Percentiles rank a stretch among this genome's conserved stretches.
These are phyloP conservation scores for Panthera tigris DNA, from an alignment of 2,113 vertebrate genomes.

Conservation along the genomic window DNA sequence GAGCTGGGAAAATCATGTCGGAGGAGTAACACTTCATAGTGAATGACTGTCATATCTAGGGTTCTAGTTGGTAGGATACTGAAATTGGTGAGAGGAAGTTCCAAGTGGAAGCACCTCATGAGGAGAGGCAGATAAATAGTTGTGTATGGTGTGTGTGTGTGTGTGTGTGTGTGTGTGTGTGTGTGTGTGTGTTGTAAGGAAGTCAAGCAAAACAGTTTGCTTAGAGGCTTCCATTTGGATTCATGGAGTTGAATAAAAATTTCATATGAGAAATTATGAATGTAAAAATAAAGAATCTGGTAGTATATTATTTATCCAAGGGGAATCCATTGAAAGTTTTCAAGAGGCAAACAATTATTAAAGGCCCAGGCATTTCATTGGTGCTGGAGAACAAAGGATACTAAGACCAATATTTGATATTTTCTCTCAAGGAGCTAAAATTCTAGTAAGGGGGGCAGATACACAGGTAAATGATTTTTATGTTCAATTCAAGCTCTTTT, in stretches of 20 bases:
- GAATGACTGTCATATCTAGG: not conserved
- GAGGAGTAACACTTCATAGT: not conserved
- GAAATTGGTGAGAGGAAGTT: not conserved
- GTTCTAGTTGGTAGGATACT: not conserved
- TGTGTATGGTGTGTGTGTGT: not conserved
- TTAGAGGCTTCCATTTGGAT: not conserved
- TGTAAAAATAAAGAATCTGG: constrained; percentile 27
- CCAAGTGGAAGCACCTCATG: not conserved
- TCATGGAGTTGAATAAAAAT: not conserved
- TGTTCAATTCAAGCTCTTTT: not conserved
- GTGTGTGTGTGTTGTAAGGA: not conserved
- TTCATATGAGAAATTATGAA: constrained; percentile 4
- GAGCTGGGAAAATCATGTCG: not conserved
- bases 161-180: not conserved
- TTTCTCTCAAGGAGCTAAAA: not conserved
- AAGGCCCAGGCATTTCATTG: constrained; percentile 19
- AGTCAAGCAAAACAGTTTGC: not conserved
- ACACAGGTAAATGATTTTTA: constrained; percentile 16
- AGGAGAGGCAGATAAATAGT: not conserved
- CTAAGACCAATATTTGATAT: not conserved
- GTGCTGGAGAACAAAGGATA: constrained; percentile 14
- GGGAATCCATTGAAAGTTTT: not conserved
- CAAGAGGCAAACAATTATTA: constrained; percentile 22
- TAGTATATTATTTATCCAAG: not conserved
- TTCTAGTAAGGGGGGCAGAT: not conserved